phyloP scores from a whole-genome alignment of 2,888 invertebrate genomes.

The Xylota segnis region DNA sequence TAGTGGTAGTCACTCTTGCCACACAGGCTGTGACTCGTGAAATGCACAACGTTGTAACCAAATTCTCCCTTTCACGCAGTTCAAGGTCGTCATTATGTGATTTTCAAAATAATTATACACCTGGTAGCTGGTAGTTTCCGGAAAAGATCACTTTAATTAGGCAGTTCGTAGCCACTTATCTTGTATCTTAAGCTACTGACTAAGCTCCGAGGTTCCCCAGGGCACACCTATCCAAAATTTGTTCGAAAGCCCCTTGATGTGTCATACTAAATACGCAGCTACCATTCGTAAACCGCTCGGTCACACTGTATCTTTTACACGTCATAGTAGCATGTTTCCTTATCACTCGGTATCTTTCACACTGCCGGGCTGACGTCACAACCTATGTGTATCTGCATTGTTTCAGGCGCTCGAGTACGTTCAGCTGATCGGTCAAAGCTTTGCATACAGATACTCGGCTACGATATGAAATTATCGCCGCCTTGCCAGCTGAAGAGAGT shows the following conservation, averaged over 20 bases:
- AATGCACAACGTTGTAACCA: too few relatives aligned
- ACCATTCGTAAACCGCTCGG: neutral
- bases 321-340: constrained; percentile 1
- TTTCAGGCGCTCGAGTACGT: constrained; percentile 7
- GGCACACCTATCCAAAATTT: too few relatives aligned
- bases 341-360: constrained; percentile 9
- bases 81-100: too few relatives aligned
- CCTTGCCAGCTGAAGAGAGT: constrained; percentile 23
- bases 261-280: too few relatives aligned
- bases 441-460: constrained; percentile 11
- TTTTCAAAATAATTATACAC: too few relatives aligned
- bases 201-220: too few relatives aligned
- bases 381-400: constrained; percentile 11
- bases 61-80: too few relatives aligned
- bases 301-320: neutral
- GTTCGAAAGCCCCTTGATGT: neutral
- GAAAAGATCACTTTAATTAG: too few relatives aligned
- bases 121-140: neutral
- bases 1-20: too few relatives aligned
- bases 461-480: constrained; percentile 21
- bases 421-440: neutral
- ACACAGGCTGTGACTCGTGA: too few relatives aligned
- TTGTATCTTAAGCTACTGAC: too few relatives aligned
- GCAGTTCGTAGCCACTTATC: too few relatives aligned
- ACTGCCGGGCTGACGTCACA: constrained; percentile 14